Evolutionary conservation across 2,113 vertebrate species (phyloP), one percentile per base, ranked within the genome.

Genomic region (Prionailurus viverrinus): DNA sequence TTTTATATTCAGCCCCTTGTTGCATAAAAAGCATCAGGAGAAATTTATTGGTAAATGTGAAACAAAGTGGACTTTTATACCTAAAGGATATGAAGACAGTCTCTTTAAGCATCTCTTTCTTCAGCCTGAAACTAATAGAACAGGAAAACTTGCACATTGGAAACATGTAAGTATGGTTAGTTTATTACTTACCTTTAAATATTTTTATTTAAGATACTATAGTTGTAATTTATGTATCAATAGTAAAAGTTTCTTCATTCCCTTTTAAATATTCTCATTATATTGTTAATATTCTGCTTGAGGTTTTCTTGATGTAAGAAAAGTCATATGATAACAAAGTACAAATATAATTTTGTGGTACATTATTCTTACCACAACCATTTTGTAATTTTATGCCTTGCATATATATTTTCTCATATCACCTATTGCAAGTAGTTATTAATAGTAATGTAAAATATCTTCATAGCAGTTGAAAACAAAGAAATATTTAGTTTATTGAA

Each of bases 141-240:
- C n/a, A 85, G 66, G 73, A 84, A 96, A 55, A 23, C 27, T 53
- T 61, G 4, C 63, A 66, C 51, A 3, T 31, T 92, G 92, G 90
- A 98, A 90, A 92, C 76, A 92, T 88, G 98, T 98, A 96, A 97
- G 98, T 91, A 27, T 68, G 91, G 87, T 63, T 79, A 51, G 3
- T 65, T 92, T 92, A 73, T 90, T 66, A 79, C 31, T 69, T 79
- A 65, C 58, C 19, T 91, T 79, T 79, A 27, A 85, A 76, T 78
- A 19, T 39, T 96, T 91, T 85, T 39, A 76, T 83, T 89, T 73
- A 78, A 69, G 29, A 68, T 84, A 27, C 19, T 71, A 8, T 58
- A 92, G 5, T 81, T 89, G 73, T 74, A 66, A 66, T 27, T 92
- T 83, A 48, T 79, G 4, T 87, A 81, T 1, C 9, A 39, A 82